A percentile compares a stretch with the other conserved stretches of the same genome.
phyloP scores from a whole-genome alignment of 2,113 vertebrate genomes.

The Phasianus colchicus region DNA sequence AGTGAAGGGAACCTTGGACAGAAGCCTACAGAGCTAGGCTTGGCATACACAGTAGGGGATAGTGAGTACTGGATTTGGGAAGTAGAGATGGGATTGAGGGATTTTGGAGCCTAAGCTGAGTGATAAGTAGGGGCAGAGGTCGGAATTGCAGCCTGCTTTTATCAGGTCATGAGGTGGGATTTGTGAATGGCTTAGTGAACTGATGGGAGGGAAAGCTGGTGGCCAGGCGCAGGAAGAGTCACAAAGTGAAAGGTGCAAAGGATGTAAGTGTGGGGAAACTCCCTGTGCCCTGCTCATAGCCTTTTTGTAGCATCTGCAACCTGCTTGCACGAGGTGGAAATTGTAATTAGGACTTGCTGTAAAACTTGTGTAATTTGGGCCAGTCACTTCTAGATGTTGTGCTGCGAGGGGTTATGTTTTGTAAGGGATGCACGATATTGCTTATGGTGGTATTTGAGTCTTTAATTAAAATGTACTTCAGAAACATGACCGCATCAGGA shows the following conservation, averaged over 20 bases:
- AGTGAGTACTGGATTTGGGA: neutral
- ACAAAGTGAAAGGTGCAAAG: neutral
- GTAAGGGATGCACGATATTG: neutral
- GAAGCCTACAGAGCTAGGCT: neutral
- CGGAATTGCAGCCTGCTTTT: neutral
- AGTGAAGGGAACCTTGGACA: neutral
- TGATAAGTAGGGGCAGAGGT: neutral
- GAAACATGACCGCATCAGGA: neutral
- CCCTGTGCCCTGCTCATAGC: neutral
- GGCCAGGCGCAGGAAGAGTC: neutral
- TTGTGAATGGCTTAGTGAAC: neutral
- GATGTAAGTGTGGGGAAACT: neutral
- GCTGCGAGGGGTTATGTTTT: neutral
- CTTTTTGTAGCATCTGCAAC: neutral
- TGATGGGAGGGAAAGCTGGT: neutral
- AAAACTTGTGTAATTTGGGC: neutral
- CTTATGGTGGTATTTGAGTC: neutral
- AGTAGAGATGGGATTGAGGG: neutral
- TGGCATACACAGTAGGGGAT: neutral
- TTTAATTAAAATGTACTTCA: neutral
- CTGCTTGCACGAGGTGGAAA: neutral
- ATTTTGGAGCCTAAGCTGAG: neutral
- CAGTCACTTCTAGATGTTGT: neutral
- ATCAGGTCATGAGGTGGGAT: neutral
- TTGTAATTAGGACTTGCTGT: neutral